Conservation (phyloP, 2,888 invertebrate genomes). For the Phytoseiulus persimilis region DNA sequence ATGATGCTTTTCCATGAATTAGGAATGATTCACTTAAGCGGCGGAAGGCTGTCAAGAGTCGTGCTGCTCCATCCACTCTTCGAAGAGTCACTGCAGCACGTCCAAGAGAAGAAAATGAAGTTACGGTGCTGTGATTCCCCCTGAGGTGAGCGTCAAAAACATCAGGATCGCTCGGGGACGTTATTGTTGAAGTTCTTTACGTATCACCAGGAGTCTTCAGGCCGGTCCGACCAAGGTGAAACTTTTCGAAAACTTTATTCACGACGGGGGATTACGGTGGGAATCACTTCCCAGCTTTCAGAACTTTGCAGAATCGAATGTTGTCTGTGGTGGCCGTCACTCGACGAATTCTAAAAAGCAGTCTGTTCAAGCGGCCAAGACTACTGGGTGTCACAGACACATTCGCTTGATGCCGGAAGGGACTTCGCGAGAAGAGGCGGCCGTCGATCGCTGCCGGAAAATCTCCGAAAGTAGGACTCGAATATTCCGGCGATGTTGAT, state of each 20-base stretch:
- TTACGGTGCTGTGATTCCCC: neutral
- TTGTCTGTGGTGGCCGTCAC: neutral
- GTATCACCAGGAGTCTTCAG: neutral
- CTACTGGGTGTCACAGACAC: neutral
- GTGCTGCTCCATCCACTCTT: neutral
- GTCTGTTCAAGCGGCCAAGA: neutral
- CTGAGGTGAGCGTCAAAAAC: neutral
- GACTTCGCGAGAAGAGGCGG: neutral
- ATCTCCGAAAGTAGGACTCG: neutral
- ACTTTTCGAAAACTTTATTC: neutral
- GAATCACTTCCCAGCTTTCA: neutral
- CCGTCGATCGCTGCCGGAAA: neutral
- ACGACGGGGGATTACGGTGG: neutral
- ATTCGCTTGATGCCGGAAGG: neutral
- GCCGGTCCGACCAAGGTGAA: neutral
- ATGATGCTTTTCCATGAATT: neutral
- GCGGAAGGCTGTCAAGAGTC: neutral
- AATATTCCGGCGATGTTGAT: neutral
- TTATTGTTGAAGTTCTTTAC: neutral
- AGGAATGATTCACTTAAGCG: neutral
- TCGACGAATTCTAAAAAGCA: neutral
- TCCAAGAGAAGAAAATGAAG: neutral
- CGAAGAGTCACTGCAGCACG: neutral
- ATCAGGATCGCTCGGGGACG: neutral
- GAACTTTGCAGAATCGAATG: neutral